phyloP scores from a whole-genome alignment of 2,113 vertebrate species.

The Heterotilapia buettikoferi region DNA sequence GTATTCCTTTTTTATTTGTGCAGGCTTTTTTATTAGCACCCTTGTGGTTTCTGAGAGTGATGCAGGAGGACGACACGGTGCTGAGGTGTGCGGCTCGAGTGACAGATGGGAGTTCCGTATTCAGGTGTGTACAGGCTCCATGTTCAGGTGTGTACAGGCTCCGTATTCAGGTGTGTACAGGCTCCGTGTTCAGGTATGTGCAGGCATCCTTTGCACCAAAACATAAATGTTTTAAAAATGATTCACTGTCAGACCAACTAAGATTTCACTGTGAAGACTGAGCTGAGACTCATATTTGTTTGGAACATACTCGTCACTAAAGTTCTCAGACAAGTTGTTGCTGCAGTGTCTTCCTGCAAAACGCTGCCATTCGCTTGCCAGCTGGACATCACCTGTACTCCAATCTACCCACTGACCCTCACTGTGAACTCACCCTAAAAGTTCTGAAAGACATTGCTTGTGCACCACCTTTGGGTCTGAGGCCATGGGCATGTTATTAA shows the following conservation, averaged over 20 bases:
- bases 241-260: not conserved
- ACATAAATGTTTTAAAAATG: not conserved
- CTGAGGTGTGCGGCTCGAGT: fast-evolving
- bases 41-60: not conserved
- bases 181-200: fast-evolving
- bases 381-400: not conserved
- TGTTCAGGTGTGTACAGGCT: fast-evolving
- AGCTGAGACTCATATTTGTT: not conserved
- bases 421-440: not conserved
- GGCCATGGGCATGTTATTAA: fast-evolving
- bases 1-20: not conserved
- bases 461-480: not conserved
- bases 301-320: not conserved
- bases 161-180: fast-evolving
- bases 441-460: not conserved
- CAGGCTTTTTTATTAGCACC: fast-evolving
- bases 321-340: not conserved
- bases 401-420: not conserved
- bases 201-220: not conserved
- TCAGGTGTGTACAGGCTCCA: no score
- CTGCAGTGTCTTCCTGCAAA: not conserved
- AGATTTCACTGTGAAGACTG: not conserved
- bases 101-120: not conserved
- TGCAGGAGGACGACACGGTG: not conserved
- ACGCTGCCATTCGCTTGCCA: not conserved